Evolutionary conservation across 2,888 invertebrate species (phyloP).

Genomic region (Eretmocerus hayati): DNA sequence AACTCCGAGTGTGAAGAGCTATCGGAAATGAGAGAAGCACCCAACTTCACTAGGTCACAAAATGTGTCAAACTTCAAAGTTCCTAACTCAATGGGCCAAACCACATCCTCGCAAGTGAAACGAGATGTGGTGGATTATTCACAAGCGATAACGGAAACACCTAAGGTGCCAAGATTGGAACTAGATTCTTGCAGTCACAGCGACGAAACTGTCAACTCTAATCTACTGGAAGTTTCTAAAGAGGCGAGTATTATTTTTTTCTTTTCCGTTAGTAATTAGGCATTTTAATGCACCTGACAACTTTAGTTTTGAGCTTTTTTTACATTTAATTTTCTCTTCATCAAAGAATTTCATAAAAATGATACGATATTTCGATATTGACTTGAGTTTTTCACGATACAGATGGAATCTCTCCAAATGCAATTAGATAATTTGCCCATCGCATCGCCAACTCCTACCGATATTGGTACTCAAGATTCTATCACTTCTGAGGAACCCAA

Average conservation of each 20-base stretch:
- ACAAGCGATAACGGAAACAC: slow-evolving; percentile 15
- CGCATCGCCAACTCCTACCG: neutral
- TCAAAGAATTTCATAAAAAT: too few relatives aligned
- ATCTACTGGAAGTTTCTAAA: slow-evolving; percentile 17
- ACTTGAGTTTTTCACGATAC: neutral
- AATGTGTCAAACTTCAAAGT: slow-evolving; percentile 34
- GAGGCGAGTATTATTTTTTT: slow-evolving; percentile 9
- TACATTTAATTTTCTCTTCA: too few relatives aligned
- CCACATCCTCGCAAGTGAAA: neutral
- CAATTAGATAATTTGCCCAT: slow-evolving; percentile 3
- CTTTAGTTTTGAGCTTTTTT: too few relatives aligned
- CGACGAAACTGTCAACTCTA: slow-evolving; percentile 5
- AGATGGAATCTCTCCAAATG: slow-evolving; percentile 10
- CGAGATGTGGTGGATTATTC: slow-evolving; percentile 15
- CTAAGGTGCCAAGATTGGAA: slow-evolving; percentile 36
- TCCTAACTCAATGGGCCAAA: slow-evolving; percentile 6
- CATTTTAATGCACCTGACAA: too few relatives aligned
- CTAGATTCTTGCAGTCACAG: slow-evolving; percentile 25
- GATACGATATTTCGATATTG: neutral
- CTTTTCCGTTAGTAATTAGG: too few relatives aligned
- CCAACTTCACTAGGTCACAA: slow-evolving; percentile 29
- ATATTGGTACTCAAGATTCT: slow-evolving; percentile 2
- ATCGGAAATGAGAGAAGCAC: slow-evolving; percentile 33
- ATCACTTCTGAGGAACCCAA: slow-evolving; percentile 5
- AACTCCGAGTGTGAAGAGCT: slow-evolving; percentile 62